Percentiles rank a stretch among this genome's conserved stretches.
Conservation (phyloP, 2,888 invertebrate genomes). For the Spilosoma lubricipeda region DNA sequence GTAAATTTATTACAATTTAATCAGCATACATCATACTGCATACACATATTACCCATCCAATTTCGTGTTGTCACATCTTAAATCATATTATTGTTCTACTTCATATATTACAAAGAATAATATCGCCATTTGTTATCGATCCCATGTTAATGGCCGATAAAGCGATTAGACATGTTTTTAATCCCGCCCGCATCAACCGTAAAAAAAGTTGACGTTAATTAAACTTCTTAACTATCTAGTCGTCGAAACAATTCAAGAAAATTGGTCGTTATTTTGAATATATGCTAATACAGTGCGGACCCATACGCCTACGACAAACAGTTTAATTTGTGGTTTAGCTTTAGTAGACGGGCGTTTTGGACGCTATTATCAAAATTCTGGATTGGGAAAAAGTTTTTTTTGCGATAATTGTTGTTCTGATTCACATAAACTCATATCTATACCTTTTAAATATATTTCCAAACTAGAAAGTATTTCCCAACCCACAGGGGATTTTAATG, state of each 20-base stretch:
- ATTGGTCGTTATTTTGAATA: slow-evolving; percentile 71
- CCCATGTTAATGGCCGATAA: slow-evolving; percentile 36
- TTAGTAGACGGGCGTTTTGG: slow-evolving; percentile 40
- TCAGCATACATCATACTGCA: slow-evolving; percentile 20
- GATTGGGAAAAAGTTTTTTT: neutral
- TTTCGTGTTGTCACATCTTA: slow-evolving; percentile 46
- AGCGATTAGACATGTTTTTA: slow-evolving; percentile 45
- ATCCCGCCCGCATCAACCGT: slow-evolving; percentile 39
- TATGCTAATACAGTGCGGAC: slow-evolving; percentile 70
- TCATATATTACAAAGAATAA: slow-evolving; percentile 47
- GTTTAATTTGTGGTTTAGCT: slow-evolving; percentile 46
- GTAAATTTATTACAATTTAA: slow-evolving; percentile 41
- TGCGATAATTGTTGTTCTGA: neutral
- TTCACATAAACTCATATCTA: too few species aligned
- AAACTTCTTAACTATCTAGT: slow-evolving; percentile 63
- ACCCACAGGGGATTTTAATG: neutral
- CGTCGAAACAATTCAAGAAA: slow-evolving; percentile 67
- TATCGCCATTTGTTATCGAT: slow-evolving; percentile 45
- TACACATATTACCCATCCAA: slow-evolving; percentile 29
- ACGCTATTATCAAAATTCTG: neutral
- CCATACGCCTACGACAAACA: slow-evolving; percentile 67
- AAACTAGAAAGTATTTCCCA: neutral
- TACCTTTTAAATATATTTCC: neutral
- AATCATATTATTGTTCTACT: slow-evolving; percentile 50
- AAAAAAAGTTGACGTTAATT: slow-evolving; percentile 55